Percentiles rank a stretch among this genome's conserved stretches.
These are phyloP conservation scores for Palaemon carinicauda DNA, from an alignment of 1,140 invertebrate genomes.

Conservation along the genomic window DNA sequence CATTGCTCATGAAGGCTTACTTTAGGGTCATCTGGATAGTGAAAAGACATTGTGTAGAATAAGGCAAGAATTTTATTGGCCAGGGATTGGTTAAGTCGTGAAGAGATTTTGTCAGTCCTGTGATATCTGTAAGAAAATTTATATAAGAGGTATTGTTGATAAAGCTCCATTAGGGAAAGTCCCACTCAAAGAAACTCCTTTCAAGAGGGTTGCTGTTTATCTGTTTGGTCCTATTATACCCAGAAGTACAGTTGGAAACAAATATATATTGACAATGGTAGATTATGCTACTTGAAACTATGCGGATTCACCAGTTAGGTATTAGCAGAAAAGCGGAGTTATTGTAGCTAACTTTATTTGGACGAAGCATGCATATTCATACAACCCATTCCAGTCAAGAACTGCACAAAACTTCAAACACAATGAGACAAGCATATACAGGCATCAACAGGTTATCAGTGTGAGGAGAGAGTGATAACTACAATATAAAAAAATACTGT, in stretches of 20 bases:
- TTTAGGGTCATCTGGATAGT: not conserved
- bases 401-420: too few species aligned
- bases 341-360: too few species aligned
- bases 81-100: not conserved
- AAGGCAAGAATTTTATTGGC: too few species aligned
- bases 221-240: not conserved
- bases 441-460: too few species aligned
- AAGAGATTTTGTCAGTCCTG: not conserved
- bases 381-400: too few species aligned
- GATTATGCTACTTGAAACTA: not conserved
- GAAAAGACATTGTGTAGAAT: not conserved
- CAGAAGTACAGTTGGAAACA: not conserved
- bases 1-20: not conserved
- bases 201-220: not conserved
- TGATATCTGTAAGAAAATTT: not conserved
- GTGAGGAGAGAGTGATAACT: too few species aligned
- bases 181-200: not conserved
- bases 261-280: not conserved
- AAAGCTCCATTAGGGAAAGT: not conserved
- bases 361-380: too few species aligned
- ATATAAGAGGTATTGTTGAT: not conserved
- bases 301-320: too few species aligned
- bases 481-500: too few species aligned
- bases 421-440: too few species aligned
- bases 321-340: too few species aligned